phyloP scores from a whole-genome alignment of 2,888 invertebrate genomes.

The Agrochola circellaris region DNA sequence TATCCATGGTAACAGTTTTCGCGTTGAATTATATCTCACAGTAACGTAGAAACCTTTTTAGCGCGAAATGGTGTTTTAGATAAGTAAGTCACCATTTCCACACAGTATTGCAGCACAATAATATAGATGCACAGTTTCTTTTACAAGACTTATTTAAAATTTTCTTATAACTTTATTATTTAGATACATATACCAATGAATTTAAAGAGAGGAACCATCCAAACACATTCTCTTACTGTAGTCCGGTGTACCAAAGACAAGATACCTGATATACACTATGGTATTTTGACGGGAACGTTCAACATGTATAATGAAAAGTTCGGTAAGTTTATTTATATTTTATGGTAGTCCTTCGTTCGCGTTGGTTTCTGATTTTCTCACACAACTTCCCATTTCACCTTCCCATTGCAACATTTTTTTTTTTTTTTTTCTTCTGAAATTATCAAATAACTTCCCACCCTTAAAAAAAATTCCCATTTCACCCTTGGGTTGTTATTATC shows the following conservation, averaged over 20 bases:
- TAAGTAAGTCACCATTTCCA: not conserved
- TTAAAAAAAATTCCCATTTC: too few relatives aligned
- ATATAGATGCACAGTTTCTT: not conserved
- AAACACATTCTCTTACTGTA: conserved; percentile 86
- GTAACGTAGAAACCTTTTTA: not conserved
- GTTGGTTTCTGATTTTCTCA: not conserved
- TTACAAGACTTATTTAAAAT: not conserved
- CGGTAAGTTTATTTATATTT: conserved; percentile 61
- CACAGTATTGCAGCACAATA: not conserved
- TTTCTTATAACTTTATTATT: conserved; percentile 40
- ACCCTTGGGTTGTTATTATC: not conserved
- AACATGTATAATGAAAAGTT: conserved; percentile 86
- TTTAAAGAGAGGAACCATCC: conserved; percentile 80
- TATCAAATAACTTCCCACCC: too few relatives aligned
- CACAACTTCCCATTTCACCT: not conserved
- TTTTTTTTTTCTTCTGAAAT: too few relatives aligned
- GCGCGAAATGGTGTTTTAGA: not conserved
- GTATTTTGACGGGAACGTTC: conserved; percentile 84
- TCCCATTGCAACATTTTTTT: too few relatives aligned
- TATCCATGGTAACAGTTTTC: too few relatives aligned
- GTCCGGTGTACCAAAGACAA: conserved; percentile 84
- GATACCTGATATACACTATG: conserved; percentile 81
- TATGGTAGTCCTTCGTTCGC: not conserved
- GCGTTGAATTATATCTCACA: not conserved
- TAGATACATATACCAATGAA: conserved; percentile 81